Conservation (phyloP, 2,888 invertebrate genomes). For the Platerodrilus igneus region DNA sequence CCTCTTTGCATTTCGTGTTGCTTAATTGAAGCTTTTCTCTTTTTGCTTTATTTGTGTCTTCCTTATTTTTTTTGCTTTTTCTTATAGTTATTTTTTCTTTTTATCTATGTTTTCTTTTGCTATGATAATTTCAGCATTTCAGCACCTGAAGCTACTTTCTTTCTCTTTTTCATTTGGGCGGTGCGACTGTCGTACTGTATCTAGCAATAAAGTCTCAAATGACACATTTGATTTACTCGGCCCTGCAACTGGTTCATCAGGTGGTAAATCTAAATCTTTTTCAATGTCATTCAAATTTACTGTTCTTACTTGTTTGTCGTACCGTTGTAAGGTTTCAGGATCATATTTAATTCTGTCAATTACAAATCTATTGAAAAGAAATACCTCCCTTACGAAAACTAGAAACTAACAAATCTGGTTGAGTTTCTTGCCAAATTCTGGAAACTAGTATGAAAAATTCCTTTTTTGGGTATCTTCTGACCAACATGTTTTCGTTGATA, state of each 20-base stretch:
- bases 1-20: no score
- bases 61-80: conserved; percentile 4
- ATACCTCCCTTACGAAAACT: no score
- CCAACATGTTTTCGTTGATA: conserved; percentile 6
- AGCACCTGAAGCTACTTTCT: not conserved
- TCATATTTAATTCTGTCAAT: conserved; percentile 53
- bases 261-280: no score
- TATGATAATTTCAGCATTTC: not conserved
- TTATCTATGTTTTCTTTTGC: not conserved
- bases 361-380: conserved; percentile 50
- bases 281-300: no score
- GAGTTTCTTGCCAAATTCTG: conserved; percentile 2
- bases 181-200: no score
- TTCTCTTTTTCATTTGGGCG: conserved; percentile 2
- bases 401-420: conserved; percentile 1
- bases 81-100: not conserved
- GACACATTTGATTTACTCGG: no score
- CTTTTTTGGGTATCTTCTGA: no score
- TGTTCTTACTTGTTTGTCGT: conserved; percentile 2
- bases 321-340: conserved; percentile 45
- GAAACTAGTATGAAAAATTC: no score
- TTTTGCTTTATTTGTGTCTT: no score
- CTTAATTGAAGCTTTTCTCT: no score
- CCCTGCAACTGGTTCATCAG: no score
- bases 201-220: no score